Conservation (phyloP, 35 echinoderm and acorn worm genomes). For the Heliocidaris tuberculata region DNA sequence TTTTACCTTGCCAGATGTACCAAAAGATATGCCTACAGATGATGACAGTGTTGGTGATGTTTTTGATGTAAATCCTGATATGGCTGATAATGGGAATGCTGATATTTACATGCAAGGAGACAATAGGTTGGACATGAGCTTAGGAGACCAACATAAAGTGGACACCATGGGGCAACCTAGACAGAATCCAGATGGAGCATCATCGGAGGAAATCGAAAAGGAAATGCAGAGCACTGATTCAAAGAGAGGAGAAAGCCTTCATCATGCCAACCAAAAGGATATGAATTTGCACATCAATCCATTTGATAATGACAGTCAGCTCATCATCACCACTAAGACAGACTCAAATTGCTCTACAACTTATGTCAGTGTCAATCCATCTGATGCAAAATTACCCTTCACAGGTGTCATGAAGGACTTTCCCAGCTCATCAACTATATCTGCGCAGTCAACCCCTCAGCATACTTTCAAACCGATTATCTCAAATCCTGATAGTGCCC, state of each 20-base stretch:
- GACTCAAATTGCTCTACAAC: slow-evolving; percentile 19
- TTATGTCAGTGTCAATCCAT: slow-evolving; percentile 57
- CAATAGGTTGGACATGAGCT: neutral
- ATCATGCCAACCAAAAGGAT: neutral
- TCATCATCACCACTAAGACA: neutral
- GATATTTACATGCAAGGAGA: neutral
- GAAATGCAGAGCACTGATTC: neutral
- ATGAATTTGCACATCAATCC: slow-evolving; percentile 69
- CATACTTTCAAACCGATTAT: slow-evolving; percentile 31
- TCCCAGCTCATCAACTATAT: slow-evolving; percentile 63
- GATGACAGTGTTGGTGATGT: neutral
- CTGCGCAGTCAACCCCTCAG: slow-evolving; percentile 57
- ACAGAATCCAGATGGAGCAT: slow-evolving; percentile 36
- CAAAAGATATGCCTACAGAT: neutral
- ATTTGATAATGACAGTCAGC: slow-evolving; percentile 59
- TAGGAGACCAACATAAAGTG: neutral
- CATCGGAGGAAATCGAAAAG: slow-evolving; percentile 15
- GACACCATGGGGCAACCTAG: neutral
- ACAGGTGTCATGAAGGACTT: slow-evolving; percentile 60
- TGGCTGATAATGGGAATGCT: slow-evolving; percentile 11
- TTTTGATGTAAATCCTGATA: neutral
- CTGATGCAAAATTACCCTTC: slow-evolving; percentile 42
- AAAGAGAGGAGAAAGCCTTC: neutral
- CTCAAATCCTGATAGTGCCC: neutral
- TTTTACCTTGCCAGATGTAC: neutral